Conservation (phyloP, 1,140 invertebrate species). For the Nymphalis io region DNA sequence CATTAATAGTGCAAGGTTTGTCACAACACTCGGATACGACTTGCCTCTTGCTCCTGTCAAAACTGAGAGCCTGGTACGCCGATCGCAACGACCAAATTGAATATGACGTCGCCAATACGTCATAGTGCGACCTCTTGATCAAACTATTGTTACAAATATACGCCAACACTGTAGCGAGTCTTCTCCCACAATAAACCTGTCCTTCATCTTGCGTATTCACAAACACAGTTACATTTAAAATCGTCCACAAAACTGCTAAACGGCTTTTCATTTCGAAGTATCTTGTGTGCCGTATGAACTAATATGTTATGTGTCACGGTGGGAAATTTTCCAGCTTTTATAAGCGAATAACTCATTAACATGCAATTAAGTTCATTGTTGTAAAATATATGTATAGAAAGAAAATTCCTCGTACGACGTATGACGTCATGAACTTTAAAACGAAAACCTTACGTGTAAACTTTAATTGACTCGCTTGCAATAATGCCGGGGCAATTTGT, state of each 20-base stretch:
- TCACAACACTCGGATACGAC: conserved; percentile 37
- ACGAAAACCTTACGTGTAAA: conserved; percentile 20
- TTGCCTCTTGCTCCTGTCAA: background rate
- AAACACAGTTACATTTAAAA: conserved; percentile 5
- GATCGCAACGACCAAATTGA: background rate
- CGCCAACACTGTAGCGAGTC: conserved; percentile 24
- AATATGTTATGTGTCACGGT: conserved; percentile 15
- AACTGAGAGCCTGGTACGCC: background rate
- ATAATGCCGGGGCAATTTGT: conserved; percentile 23
- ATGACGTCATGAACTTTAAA: conserved; percentile 22
- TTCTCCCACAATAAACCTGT: conserved; percentile 32
- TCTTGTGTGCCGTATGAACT: conserved; percentile 6
- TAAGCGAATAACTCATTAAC: conserved; percentile 20
- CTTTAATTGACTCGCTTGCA: conserved; percentile 17
- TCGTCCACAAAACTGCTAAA: background rate
- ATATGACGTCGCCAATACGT: background rate
- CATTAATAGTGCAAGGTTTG: conserved; percentile 33
- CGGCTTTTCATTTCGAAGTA: conserved; percentile 22
- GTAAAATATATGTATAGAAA: conserved; percentile 18
- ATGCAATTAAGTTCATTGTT: conserved; percentile 21
- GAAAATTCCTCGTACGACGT: conserved; percentile 22
- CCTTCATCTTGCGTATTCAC: conserved; percentile 15
- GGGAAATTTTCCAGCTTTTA: conserved; percentile 14
- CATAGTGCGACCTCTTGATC: conserved; percentile 22
- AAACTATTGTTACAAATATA: conserved; percentile 28